Conservation (phyloP, 2,797 vertebrate genomes). For the Kryptopterus vitreolus region DNA sequence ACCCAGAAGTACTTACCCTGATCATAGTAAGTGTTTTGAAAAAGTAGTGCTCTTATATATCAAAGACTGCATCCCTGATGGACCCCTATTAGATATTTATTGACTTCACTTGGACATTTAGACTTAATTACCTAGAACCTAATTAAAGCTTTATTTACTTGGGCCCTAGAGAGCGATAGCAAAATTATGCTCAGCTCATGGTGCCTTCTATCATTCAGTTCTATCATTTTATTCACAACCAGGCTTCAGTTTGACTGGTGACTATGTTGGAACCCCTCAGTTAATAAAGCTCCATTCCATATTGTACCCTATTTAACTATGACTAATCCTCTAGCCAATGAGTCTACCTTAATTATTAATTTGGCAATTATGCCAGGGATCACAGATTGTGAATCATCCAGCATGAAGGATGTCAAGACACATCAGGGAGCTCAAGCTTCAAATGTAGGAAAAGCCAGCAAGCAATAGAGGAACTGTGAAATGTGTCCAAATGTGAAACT, state of each 20-base stretch:
- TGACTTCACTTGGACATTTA: not conserved
- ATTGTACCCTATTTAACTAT: not conserved
- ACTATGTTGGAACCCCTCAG: not conserved
- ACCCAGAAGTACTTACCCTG: not conserved
- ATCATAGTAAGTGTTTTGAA: slow-evolving; percentile 23
- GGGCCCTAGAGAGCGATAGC: not conserved
- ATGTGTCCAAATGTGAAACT: not conserved
- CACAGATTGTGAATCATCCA: slow-evolving; percentile 12
- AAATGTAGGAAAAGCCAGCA: not conserved
- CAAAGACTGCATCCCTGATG: not conserved
- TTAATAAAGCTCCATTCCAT: not conserved
- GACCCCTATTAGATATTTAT: not conserved
- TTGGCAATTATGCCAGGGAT: not conserved
- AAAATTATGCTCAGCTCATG: not conserved
- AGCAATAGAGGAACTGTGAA: not conserved
- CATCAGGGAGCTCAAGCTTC: not conserved
- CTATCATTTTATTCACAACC: not conserved
- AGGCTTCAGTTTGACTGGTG: not conserved
- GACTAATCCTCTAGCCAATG: not conserved
- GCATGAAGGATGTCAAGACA: not conserved
- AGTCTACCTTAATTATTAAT: not conserved
- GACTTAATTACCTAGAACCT: too few species aligned
- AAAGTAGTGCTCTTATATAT: not conserved
- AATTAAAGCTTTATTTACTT: not conserved
- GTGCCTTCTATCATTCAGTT: not conserved